These are phyloP conservation scores for Papilio polyxenes DNA, from an alignment of 1,140 invertebrate genomes.

Conservation along the genomic window DNA sequence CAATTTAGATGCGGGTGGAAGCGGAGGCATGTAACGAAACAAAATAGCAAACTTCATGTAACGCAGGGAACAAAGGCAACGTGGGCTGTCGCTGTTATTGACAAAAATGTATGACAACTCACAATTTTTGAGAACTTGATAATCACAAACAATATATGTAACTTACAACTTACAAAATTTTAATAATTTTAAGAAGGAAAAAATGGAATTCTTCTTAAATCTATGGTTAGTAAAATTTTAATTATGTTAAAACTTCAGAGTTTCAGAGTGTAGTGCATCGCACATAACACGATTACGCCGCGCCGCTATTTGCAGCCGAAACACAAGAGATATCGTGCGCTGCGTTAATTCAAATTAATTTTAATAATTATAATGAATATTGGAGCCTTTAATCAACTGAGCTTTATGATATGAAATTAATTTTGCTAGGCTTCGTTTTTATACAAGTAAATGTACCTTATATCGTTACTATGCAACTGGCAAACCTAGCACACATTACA, in stretches of 20 bases:
- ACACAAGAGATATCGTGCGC: background rate
- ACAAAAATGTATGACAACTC: too few relatives aligned
- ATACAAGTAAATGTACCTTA: background rate
- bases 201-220: background rate
- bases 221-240: background rate
- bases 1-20: background rate
- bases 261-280: background rate
- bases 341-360: background rate
- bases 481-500: background rate
- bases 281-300: background rate
- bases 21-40: background rate
- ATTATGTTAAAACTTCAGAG: background rate
- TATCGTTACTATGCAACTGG: background rate
- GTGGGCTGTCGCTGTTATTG: too few relatives aligned
- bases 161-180: too few relatives aligned
- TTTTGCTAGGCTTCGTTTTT: background rate
- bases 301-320: background rate
- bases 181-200: background rate
- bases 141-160: too few relatives aligned
- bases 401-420: background rate
- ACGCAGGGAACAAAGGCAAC: too few relatives aligned
- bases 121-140: too few relatives aligned
- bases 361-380: constrained; percentile 11
- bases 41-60: too few relatives aligned
- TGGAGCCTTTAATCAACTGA: background rate